Percentiles rank a stretch among this genome's conserved stretches.
Conservation (phyloP, 2,888 invertebrate genomes). For the Aphodius sticticus region DNA sequence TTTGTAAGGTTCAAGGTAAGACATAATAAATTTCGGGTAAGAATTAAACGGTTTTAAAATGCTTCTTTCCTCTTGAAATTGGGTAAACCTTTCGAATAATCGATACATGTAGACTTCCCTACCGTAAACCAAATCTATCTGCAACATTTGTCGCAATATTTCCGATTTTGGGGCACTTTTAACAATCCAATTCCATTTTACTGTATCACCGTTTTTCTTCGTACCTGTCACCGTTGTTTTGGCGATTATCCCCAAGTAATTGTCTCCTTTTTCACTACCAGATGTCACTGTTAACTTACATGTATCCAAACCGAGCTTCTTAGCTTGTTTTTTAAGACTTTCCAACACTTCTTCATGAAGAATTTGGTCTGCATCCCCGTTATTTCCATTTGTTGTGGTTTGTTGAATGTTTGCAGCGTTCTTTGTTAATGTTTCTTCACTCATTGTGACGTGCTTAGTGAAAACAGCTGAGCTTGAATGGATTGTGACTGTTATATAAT, state of each 20-base stretch:
- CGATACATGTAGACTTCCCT: conserved; percentile 50
- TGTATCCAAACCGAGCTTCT: background rate
- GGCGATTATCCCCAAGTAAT: conserved; percentile 43
- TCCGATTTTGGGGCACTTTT: conserved; percentile 48
- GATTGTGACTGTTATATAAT: background rate
- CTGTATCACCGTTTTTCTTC: conserved; percentile 33
- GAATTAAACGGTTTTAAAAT: conserved; percentile 37
- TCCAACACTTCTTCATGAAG: conserved; percentile 10
- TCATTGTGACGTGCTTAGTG: background rate
- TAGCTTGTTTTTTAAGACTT: background rate
- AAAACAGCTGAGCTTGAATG: background rate
- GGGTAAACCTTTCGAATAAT: conserved; percentile 45
- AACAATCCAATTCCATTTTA: conserved; percentile 45
- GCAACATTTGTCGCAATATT: conserved; percentile 41
- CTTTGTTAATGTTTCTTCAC: background rate
- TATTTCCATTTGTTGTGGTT: background rate
- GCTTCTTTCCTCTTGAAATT: conserved; percentile 43
- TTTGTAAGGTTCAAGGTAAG: conserved; percentile 37
- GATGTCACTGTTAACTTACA: background rate
- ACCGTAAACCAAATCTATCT: conserved; percentile 43
- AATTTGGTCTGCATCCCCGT: background rate
- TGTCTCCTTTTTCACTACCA: conserved; percentile 28
- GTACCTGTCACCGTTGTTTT: conserved; percentile 38
- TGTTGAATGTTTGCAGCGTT: background rate
- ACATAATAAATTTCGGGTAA: conserved; percentile 38